Evolutionary conservation across 2,113 vertebrate species (phyloP), one percentile per base, ranked within the genome.

Genomic region (Eclectus roratus): DNA sequence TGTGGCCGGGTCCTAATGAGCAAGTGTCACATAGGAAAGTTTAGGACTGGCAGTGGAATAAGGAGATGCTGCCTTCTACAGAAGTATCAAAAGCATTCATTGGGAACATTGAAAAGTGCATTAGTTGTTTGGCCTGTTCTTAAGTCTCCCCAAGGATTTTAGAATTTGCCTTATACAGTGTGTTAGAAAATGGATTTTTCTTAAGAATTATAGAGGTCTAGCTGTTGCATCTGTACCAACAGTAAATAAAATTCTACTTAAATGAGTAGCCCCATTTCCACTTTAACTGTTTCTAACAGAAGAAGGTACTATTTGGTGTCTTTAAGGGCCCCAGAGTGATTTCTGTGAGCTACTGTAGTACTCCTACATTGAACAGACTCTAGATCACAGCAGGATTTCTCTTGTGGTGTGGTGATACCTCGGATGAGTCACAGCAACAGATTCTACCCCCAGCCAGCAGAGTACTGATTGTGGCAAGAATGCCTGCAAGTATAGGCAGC

Each of bases 331-430:
- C 29, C 50, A 74, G 71, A 80, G 78, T 4, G 41, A 43, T 88
- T 82, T 86, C 50, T 71, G 2, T 83, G 60, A 95, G 76, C 88
- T 91, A 13, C 81, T 91, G 58, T 80, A 70, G 31, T 84, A 86
- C 76, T 94, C 60, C 77, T 83, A 74, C 58, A 3, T 50, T 49
- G 82, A 95, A 71, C 76, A 85, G 89, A 44, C 69, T 63, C 73
- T 79, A 66, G 73, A 82, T 91, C 79, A 78, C 71, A 91, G 82
- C 91, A 90, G 89, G 68, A 78, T 89, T 83, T 88, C 88, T 96
- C 43, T 60, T 74, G 46, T 3, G 24, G 33, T 0, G 0, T 79
- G 65, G 28, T 72, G 68, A 49, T 91, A 71, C 63, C 71, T 61
- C 13, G 3, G 20, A 46, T 91, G 92, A 90, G 89, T 96, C 92